Evolutionary conservation across 2,113 vertebrate species (phyloP), one percentile per base, ranked within the genome.

Genomic region (Oxyruncus cristatus): DNA sequence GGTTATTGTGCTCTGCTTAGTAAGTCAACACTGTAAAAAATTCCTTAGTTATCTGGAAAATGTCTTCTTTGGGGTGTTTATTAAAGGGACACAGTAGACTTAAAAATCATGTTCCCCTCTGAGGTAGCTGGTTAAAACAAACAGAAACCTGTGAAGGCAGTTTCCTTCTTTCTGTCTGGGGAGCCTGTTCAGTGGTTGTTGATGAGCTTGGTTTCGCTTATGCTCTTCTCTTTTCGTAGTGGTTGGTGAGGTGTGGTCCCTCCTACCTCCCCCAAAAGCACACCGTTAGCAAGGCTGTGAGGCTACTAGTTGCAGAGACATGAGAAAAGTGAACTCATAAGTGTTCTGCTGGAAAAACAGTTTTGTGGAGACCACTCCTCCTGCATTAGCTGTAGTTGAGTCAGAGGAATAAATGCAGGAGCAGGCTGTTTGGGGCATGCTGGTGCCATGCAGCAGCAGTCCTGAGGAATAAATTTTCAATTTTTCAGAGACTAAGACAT

Each of bases 21-120:
- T 96, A 94, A 95, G 94, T 92, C 95, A 96, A 96, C 91, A 95
- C 88, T 88, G 87, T 92, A 94, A 96, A 96, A 92, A 96, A 97
- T 96, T 94, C 93, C 80, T 92, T 49, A 68, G 94, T 96, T 97
- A 95, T 96, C 93, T 96, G 74, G 95, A 94, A 95, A 93, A 91
- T 92, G 55, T 89, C 80, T 72, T 94, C 67, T 92, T 95, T 87
- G 82, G 91, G 74, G 49, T 85, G 32, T 93, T 95, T 74, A 47
- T 94, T 94, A 96, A 93, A 93, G 92, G 81, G 63, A 74, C 73
- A 53, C 0, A 2, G 21, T 76, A 49, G 66, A 70, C 81, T 82
- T 95, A 61, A 91, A 93, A 93, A 27, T 39, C 6, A 2, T 5
- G 23, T 70, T 80, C 12, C 27, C 23, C 55, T 83, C 55, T 66